phyloP scores from a whole-genome alignment of 2,888 invertebrate species.

The Xestia ashworthii region DNA sequence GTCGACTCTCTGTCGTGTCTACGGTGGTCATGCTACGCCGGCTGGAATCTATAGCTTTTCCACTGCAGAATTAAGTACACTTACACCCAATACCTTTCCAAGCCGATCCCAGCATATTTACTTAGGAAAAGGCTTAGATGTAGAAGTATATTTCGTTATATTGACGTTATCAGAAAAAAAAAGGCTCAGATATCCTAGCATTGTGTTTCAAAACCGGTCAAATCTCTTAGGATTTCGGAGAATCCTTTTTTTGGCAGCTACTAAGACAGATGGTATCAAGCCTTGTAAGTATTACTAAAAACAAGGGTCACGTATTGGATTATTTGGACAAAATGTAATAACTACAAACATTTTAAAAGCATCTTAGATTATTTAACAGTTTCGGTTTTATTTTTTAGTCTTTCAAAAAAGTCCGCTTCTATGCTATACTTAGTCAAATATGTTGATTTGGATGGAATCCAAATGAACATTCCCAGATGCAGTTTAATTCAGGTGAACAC shows the following conservation, averaged over 20 bases:
- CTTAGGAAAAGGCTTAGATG: not conserved
- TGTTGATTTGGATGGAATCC: slow-evolving; percentile 7
- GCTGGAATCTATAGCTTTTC: not conserved
- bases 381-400: not conserved
- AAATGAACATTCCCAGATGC: not conserved
- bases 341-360: not conserved
- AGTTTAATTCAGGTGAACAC: too few relatives aligned
- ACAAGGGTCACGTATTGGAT: not conserved
- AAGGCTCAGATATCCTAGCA: not conserved
- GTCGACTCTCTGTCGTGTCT: too few relatives aligned
- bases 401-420: not conserved
- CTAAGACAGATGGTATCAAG: not conserved
- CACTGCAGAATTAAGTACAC: not conserved
- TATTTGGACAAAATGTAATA: not conserved
- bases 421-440: not conserved
- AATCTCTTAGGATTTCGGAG: slow-evolving; percentile 14
- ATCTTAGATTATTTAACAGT: not conserved
- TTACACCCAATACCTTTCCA: too few relatives aligned
- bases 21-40: too few relatives aligned
- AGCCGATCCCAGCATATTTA: too few relatives aligned
- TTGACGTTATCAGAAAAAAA: slow-evolving; percentile 16
- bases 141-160: too few relatives aligned
- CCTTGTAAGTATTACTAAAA: not conserved
- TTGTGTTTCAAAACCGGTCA: slow-evolving; percentile 5
- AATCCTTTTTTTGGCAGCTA: slow-evolving; percentile 18